Evolutionary conservation across 2,797 vertebrate genomes (phyloP).

Genomic region (Pseudocheirus occidentalis): DNA sequence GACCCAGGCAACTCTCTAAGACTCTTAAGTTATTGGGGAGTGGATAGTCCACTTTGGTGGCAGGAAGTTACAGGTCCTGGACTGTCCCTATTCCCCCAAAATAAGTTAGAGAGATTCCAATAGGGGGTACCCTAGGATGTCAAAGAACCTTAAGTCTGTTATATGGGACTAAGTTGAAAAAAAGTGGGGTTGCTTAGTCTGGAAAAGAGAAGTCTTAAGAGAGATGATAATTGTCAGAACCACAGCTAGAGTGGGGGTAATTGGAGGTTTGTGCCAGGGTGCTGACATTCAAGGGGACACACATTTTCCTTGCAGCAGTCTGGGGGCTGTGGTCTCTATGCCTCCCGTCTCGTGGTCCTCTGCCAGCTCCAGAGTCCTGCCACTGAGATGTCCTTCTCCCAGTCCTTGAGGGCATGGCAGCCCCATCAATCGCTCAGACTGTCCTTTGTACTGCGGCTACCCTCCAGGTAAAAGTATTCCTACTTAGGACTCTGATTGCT

Average conservation of each 20-base stretch:
- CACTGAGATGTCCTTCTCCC: not conserved
- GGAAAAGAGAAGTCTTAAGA: not conserved
- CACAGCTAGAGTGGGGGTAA: not conserved
- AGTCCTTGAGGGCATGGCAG: not conserved
- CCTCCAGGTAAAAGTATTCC: not conserved
- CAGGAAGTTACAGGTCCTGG: not conserved
- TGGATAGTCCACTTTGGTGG: not conserved
- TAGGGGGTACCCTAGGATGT: not conserved
- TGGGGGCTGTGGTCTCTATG: not conserved
- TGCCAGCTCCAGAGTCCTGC: not conserved
- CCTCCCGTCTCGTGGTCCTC: not conserved
- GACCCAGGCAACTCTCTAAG: not conserved
- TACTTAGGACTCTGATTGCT: not conserved
- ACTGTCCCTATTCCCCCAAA: not conserved
- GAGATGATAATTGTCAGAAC: not conserved
- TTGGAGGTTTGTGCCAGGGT: not conserved
- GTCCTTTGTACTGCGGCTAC: not conserved
- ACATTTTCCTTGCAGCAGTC: not conserved
- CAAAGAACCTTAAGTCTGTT: not conserved
- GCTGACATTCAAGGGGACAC: not conserved
- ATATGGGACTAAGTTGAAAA: not conserved
- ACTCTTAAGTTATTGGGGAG: not conserved
- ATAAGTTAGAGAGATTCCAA: not conserved
- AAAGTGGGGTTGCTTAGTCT: not conserved
- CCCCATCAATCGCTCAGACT: not conserved